Percentiles rank a stretch among this genome's conserved stretches.
Conservation (phyloP, 2,888 invertebrate species). For the Lasioglossum morio region DNA sequence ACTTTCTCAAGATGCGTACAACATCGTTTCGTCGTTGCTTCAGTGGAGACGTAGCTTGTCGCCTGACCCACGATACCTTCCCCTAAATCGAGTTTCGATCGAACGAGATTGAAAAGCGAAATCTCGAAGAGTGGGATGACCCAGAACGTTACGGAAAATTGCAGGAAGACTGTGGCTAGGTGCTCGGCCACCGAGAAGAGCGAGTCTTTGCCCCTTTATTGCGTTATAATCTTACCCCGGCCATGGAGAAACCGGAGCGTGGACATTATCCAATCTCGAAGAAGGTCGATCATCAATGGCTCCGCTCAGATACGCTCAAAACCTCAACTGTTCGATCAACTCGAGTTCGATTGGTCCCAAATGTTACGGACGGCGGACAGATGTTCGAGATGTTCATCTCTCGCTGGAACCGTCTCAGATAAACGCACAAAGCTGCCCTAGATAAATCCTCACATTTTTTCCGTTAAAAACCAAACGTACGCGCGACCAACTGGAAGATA, state of each 20-base stretch:
- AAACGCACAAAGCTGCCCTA: too few relatives aligned
- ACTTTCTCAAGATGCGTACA: too few relatives aligned
- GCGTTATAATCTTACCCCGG: slow-evolving; percentile 57
- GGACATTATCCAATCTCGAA: slow-evolving; percentile 54
- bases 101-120: slow-evolving; percentile 67
- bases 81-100: slow-evolving; percentile 58
- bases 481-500: too few relatives aligned
- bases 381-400: too few relatives aligned
- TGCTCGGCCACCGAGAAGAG: slow-evolving; percentile 10
- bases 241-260: slow-evolving; percentile 26
- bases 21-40: not conserved
- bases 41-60: not conserved
- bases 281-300: slow-evolving; percentile 23
- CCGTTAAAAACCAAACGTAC: too few relatives aligned
- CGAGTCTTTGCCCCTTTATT: slow-evolving; percentile 52
- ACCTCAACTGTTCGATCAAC: slow-evolving; percentile 1
- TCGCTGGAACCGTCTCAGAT: too few relatives aligned
- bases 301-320: not conserved
- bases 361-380: too few relatives aligned
- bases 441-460: too few relatives aligned
- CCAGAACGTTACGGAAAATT: slow-evolving; percentile 46
- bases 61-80: slow-evolving; percentile 14
- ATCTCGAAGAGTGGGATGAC: slow-evolving; percentile 50
- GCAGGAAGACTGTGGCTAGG: slow-evolving; percentile 44
- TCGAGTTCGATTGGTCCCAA: not conserved